These are phyloP conservation scores for Chiroxiphia lanceolata DNA, from an alignment of 2,797 vertebrate species.

Conservation along the genomic window DNA sequence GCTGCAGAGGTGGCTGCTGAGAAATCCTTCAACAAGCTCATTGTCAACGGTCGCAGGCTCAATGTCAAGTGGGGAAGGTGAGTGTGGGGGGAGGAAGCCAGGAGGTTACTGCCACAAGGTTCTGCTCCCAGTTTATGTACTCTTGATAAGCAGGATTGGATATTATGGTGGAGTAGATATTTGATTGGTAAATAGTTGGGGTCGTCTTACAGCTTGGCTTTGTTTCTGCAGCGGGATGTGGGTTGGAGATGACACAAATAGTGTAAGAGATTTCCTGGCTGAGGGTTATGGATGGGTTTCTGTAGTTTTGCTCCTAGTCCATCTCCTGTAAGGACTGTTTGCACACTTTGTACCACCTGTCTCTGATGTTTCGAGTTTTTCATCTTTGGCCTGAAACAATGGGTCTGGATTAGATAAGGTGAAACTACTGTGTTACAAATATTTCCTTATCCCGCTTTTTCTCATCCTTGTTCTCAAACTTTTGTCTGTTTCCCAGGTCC, in stretches of 20 bases:
- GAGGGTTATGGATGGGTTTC: neutral
- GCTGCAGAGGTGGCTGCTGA: slow-evolving; percentile 93
- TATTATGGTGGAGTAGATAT: neutral
- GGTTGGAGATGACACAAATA: neutral
- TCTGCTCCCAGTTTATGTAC: neutral
- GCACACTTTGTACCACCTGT: neutral
- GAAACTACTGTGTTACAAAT: neutral
- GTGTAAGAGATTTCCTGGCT: neutral
- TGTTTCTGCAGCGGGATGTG: neutral
- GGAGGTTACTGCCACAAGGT: neutral
- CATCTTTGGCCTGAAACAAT: neutral
- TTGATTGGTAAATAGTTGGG: neutral
- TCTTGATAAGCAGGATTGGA: neutral
- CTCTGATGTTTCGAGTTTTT: neutral
- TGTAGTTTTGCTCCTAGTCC: neutral
- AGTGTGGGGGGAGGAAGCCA: neutral
- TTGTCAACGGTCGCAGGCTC: slow-evolving; percentile 93
- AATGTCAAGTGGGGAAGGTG: slow-evolving; percentile 99
- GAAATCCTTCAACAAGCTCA: slow-evolving; percentile 98
- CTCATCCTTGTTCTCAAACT: neutral
- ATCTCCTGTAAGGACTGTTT: neutral
- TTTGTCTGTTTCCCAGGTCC: slow-evolving; percentile 78
- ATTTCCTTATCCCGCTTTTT: neutral
- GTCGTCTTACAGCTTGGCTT: neutral
- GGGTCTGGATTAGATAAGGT: neutral